phyloP scores from a whole-genome alignment of 2,888 invertebrate genomes.

The Ennomos quercinarius region DNA sequence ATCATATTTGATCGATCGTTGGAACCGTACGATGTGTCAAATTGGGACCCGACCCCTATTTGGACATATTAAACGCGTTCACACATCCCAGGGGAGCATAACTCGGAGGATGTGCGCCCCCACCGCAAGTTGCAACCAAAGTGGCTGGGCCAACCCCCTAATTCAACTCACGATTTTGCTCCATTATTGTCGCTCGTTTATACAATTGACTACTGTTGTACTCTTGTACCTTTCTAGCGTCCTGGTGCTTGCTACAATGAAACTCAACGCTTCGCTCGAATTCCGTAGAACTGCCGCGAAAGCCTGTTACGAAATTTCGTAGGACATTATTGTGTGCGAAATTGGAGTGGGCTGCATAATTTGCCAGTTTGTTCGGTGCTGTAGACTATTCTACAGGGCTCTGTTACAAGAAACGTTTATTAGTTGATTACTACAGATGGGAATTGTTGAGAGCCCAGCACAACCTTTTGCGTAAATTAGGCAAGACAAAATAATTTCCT shows the following conservation, averaged over 20 bases:
- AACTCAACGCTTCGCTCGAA: slow-evolving; percentile 27
- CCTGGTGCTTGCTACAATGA: slow-evolving; percentile 43
- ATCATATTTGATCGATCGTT: slow-evolving; percentile 18
- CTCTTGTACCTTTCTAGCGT: slow-evolving; percentile 47
- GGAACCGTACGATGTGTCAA: slow-evolving; percentile 16
- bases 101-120: slow-evolving; percentile 49
- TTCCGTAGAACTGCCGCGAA: slow-evolving; percentile 31
- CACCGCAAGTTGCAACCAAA: slow-evolving; percentile 71
- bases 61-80: slow-evolving; percentile 16
- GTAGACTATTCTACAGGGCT: slow-evolving; percentile 10
- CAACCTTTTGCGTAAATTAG: too few relatives aligned
- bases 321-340: slow-evolving; percentile 31
- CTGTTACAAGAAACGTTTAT: slow-evolving; percentile 15
- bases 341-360: slow-evolving; percentile 29
- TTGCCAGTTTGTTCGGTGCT: slow-evolving; percentile 18
- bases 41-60: slow-evolving; percentile 11
- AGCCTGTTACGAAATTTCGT: slow-evolving; percentile 28
- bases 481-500: too few relatives aligned
- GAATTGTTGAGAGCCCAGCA: too few relatives aligned
- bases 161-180: slow-evolving; percentile 65
- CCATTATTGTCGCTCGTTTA: slow-evolving; percentile 56
- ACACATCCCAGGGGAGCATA: slow-evolving; percentile 33
- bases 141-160: slow-evolving; percentile 59
- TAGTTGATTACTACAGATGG: slow-evolving; percentile 19
- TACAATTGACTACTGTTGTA: slow-evolving; percentile 52